Evolutionary conservation across 2,888 invertebrate genomes (phyloP).

Genomic region (Drosophila pullipes): DNA sequence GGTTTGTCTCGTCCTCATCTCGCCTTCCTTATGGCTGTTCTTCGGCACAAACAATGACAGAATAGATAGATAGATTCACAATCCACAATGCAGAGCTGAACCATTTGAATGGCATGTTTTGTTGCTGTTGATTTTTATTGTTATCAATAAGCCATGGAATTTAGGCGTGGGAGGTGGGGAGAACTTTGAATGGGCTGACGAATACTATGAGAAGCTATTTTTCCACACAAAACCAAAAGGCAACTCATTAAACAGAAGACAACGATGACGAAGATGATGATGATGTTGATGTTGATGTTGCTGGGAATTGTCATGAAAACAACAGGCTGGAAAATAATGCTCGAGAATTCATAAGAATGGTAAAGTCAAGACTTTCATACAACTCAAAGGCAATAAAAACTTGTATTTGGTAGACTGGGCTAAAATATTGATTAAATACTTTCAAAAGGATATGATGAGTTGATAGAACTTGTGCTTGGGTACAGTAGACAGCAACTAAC

Average conservation of each 20-base stretch:
- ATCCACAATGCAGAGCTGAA: slow-evolving; percentile 43
- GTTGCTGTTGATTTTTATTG: slow-evolving; percentile 57
- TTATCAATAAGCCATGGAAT: slow-evolving; percentile 60
- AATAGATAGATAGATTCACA: slow-evolving; percentile 28
- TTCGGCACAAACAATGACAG: slow-evolving; percentile 42
- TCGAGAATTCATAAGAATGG: slow-evolving; percentile 12
- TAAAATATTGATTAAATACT: slow-evolving; percentile 26
- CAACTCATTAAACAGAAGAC: slow-evolving; percentile 57
- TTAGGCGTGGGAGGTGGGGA: background rate
- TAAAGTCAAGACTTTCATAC: slow-evolving; percentile 14
- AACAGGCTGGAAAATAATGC: slow-evolving; percentile 27
- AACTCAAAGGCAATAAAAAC: slow-evolving; percentile 22
- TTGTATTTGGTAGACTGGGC: background rate
- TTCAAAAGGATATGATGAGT: background rate
- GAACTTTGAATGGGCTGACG: slow-evolving; percentile 26
- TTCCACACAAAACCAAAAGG: slow-evolving; percentile 49
- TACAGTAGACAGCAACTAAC: background rate
- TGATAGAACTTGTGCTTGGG: background rate
- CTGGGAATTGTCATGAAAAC: slow-evolving; percentile 26
- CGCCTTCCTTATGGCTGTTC: slow-evolving; percentile 21
- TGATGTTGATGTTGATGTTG: background rate
- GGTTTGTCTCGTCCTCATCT: slow-evolving; percentile 4
- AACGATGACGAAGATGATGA: slow-evolving; percentile 10
- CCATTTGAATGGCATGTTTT: slow-evolving; percentile 55
- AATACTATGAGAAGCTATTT: slow-evolving; percentile 20